Evolutionary conservation across 2,888 invertebrate genomes (phyloP).

Genomic region (Nemoura dubitans): DNA sequence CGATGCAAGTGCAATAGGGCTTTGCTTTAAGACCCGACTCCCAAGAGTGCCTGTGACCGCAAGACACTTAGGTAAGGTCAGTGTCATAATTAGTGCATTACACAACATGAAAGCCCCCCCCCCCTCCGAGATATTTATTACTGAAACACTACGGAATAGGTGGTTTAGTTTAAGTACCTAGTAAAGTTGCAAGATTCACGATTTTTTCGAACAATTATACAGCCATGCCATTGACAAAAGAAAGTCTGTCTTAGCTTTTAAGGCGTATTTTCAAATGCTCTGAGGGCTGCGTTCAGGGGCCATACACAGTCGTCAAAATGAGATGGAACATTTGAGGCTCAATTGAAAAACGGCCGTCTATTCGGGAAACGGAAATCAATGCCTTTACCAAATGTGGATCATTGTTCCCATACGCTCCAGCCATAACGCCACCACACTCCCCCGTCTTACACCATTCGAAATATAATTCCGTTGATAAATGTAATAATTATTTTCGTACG

Average conservation of each 20-base stretch:
- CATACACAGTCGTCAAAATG: too few species aligned
- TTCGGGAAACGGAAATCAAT: too few species aligned
- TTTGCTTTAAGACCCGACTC: conserved; percentile 40
- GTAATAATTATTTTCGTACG: conserved; percentile 12
- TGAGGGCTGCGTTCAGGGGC: too few species aligned
- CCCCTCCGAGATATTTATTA: background rate
- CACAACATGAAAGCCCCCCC: conserved; percentile 21
- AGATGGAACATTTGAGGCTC: too few species aligned
- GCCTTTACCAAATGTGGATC: too few species aligned
- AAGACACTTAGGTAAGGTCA: conserved; percentile 45
- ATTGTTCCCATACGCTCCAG: too few species aligned
- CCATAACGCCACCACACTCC: background rate
- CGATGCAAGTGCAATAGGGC: conserved; percentile 38
- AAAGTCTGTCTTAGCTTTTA: too few species aligned
- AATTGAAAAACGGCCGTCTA: too few species aligned
- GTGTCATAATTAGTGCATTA: conserved; percentile 47
- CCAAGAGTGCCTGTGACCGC: conserved; percentile 41
- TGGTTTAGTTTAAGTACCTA: background rate
- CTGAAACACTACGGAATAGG: background rate
- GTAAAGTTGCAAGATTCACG: too few species aligned
- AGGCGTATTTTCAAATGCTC: too few species aligned
- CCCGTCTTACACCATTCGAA: background rate
- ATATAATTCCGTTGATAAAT: background rate
- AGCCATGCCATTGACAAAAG: too few species aligned
- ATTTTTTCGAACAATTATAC: too few species aligned